Conservation (phyloP, 2,888 invertebrate species). For the Philaethria dido region DNA sequence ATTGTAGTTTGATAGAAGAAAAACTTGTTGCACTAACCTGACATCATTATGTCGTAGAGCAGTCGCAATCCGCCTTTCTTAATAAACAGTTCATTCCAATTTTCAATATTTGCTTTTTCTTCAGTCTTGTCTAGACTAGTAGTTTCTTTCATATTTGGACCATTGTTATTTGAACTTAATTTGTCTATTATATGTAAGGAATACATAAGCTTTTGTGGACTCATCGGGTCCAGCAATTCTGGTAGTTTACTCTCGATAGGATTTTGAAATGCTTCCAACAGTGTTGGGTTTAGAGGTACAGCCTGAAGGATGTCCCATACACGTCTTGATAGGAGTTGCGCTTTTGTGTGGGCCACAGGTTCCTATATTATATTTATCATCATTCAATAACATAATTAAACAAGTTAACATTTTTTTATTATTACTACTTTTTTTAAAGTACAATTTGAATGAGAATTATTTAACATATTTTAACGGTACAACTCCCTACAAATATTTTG, state of each 20-base stretch:
- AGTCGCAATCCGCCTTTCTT: conserved; percentile 94
- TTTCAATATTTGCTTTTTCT: conserved; percentile 64
- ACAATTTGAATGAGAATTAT: too few relatives aligned
- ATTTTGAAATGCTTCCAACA: conserved; percentile 92
- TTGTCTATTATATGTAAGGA: conserved; percentile 93
- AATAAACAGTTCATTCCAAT: conserved; percentile 92
- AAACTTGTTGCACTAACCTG: conserved; percentile 78
- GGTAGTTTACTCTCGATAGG: conserved; percentile 87
- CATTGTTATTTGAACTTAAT: conserved; percentile 65
- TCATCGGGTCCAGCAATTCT: conserved; percentile 92
- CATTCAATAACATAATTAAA: background rate
- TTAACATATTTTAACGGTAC: too few relatives aligned
- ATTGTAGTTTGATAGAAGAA: background rate
- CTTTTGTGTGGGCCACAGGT: conserved; percentile 91
- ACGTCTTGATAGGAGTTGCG: conserved; percentile 93
- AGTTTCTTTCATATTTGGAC: conserved; percentile 62
- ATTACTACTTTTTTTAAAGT: too few relatives aligned
- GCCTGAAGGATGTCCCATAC: conserved; percentile 98
- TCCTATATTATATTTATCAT: conserved; percentile 72
- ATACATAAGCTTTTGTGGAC: conserved; percentile 97
- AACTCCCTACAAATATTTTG: too few relatives aligned
- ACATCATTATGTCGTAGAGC: conserved; percentile 96
- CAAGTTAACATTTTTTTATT: background rate
- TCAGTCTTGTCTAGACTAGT: conserved; percentile 62
- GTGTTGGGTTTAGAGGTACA: conserved; percentile 94